A percentile compares a stretch with the other conserved stretches of the same genome.
phyloP scores from a whole-genome alignment of 2,888 invertebrate genomes.

The Volucella bombylans region DNA sequence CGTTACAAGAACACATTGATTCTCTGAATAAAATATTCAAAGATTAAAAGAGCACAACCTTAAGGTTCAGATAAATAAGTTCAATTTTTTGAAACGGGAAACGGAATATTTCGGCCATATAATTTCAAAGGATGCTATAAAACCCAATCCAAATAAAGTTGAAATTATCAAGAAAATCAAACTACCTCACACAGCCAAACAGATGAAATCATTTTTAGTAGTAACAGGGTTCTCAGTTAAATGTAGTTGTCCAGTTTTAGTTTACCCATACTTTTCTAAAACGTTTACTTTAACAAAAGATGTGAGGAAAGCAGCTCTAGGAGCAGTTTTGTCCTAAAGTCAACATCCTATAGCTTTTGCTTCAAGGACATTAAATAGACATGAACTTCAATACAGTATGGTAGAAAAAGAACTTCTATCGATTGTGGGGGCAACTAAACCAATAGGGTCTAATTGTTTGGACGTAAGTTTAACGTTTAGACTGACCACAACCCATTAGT shows the following conservation, averaged over 20 bases:
- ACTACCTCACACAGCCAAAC: slow-evolving; percentile 17
- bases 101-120: slow-evolving; percentile 39
- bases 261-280: slow-evolving; percentile 47
- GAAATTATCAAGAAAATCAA: slow-evolving; percentile 36
- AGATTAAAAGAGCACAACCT: slow-evolving; percentile 14
- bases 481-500: slow-evolving; percentile 54
- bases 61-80: slow-evolving; percentile 31
- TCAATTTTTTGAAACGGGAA: slow-evolving; percentile 27
- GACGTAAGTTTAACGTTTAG: slow-evolving; percentile 39
- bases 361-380: slow-evolving; percentile 40
- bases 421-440: slow-evolving; percentile 61
- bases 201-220: slow-evolving; percentile 37
- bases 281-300: slow-evolving; percentile 54
- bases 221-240: slow-evolving; percentile 44
- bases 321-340: slow-evolving; percentile 47
- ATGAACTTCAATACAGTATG: slow-evolving; percentile 40
- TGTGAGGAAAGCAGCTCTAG: slow-evolving; percentile 46
- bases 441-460: slow-evolving; percentile 67
- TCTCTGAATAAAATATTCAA: slow-evolving; percentile 12
- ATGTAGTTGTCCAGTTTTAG: slow-evolving; percentile 51
- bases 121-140: slow-evolving; percentile 53
- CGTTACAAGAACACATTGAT: slow-evolving; percentile 22
- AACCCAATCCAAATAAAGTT: slow-evolving; percentile 60
- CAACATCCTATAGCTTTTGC: slow-evolving; percentile 43
- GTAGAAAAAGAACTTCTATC: slow-evolving; percentile 61